These are phyloP conservation scores for Ctenopoma multispine DNA, from an alignment of 2,797 vertebrate genomes.

Conservation along the genomic window DNA sequence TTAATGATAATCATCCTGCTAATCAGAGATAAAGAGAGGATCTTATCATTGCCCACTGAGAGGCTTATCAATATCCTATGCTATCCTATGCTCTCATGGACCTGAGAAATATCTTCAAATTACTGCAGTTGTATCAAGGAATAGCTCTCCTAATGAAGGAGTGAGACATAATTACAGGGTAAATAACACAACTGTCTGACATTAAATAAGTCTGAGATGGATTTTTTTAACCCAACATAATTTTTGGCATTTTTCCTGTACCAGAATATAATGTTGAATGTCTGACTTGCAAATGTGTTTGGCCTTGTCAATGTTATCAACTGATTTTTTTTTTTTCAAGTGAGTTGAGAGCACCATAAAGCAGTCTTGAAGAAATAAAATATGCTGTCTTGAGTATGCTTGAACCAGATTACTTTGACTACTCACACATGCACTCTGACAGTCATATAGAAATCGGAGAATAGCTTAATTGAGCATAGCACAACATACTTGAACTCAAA, in stretches of 20 bases:
- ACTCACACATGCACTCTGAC: constrained; percentile 32
- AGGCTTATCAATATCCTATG: constrained; percentile 72
- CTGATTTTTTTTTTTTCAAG: constrained; percentile 10
- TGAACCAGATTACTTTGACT: constrained; percentile 2
- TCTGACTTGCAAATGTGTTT: constrained; percentile 40
- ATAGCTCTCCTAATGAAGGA: constrained; percentile 50
- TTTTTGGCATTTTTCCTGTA: constrained; percentile 17
- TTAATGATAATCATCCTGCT: constrained; percentile 63
- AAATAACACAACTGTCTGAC: constrained; percentile 59
- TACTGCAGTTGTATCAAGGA: constrained; percentile 40
- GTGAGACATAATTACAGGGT: constrained; percentile 47
- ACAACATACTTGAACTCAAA: constrained; percentile 44
- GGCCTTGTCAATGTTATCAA: constrained; percentile 29
- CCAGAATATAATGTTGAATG: constrained; percentile 9
- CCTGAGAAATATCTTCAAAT: constrained; percentile 64
- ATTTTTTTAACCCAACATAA: constrained; percentile 41
- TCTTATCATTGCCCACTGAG: constrained; percentile 56
- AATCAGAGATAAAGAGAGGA: constrained; percentile 65
- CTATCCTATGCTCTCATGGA: no score
- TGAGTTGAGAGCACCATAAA: background rate
- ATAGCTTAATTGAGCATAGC: constrained; percentile 54
- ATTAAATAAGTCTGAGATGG: constrained; percentile 51
- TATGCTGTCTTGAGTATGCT: constrained; percentile 1
- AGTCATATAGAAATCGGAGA: constrained; percentile 53
- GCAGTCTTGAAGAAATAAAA: constrained; percentile 22